phyloP scores from a whole-genome alignment of 1,140 invertebrate genomes.

The Leguminivora glycinivorella region DNA sequence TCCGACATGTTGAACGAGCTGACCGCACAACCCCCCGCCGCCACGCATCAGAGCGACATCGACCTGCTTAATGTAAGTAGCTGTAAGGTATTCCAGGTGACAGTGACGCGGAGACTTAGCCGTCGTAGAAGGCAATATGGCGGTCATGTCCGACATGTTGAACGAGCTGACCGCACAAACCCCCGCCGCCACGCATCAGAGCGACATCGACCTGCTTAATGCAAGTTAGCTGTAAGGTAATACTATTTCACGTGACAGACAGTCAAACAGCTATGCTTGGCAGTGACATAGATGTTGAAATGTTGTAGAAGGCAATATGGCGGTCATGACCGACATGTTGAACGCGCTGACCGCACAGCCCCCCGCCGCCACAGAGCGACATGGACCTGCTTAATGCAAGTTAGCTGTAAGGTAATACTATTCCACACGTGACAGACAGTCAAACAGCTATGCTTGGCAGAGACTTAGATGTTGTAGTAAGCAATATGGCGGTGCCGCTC shows the following conservation, averaged over 20 bases:
- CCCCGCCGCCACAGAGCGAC: conserved; percentile 78
- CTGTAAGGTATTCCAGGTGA: too few species aligned
- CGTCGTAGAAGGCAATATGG: conserved; percentile 89
- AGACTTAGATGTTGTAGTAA: conserved; percentile 89
- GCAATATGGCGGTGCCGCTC: conserved; percentile 97
- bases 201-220: conserved; percentile 81
- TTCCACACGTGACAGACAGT: too few species aligned
- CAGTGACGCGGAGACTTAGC: conserved; percentile 88
- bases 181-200: conserved; percentile 77
- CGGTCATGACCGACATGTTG: conserved; percentile 96
- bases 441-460: too few species aligned
- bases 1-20: conserved; percentile 96
- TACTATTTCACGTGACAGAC: too few species aligned
- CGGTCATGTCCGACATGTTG: conserved; percentile 96
- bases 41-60: conserved; percentile 80
- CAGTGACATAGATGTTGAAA: conserved; percentile 89
- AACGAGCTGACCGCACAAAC: conserved; percentile 85
- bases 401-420: too few species aligned
- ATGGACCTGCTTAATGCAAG: conserved; percentile 80
- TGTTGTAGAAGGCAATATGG: conserved; percentile 89
- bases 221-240: too few species aligned
- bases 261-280: too few species aligned
- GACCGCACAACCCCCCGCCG: conserved; percentile 71
- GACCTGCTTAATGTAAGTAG: conserved; percentile 80
- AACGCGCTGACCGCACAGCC: conserved; percentile 85